Percentiles rank a stretch among this genome's conserved stretches.
Conservation (phyloP, 2,888 invertebrate genomes). For the Matsumyia berberina region DNA sequence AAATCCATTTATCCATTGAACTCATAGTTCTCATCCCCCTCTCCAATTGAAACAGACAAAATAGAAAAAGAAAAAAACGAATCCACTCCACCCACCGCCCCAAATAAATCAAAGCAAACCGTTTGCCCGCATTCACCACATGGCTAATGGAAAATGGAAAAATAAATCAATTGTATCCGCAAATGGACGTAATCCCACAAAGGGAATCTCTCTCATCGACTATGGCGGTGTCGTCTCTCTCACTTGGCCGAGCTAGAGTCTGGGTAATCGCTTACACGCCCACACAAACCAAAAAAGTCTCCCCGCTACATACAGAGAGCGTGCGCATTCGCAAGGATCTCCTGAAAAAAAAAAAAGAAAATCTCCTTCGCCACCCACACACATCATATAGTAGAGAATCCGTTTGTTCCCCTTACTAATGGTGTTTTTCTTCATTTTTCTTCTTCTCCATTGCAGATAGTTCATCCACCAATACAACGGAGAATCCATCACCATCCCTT, state of each 20-base stretch:
- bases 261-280: slow-evolving; percentile 48
- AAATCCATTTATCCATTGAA: slow-evolving; percentile 57
- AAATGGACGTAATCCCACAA: slow-evolving; percentile 58
- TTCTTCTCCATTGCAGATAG: slow-evolving; percentile 87
- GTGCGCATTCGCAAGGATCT: slow-evolving; percentile 54
- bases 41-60: not conserved
- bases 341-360: not conserved
- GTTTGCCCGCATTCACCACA: slow-evolving; percentile 37
- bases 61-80: not conserved
- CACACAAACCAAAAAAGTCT: slow-evolving; percentile 33
- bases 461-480: slow-evolving; percentile 89
- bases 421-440: slow-evolving; percentile 40
- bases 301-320: slow-evolving; percentile 31
- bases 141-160: slow-evolving; percentile 51
- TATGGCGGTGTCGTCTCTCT: slow-evolving; percentile 25
- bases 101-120: slow-evolving; percentile 62
- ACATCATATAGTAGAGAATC: too few relatives aligned
- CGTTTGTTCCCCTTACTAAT: slow-evolving; percentile 31
- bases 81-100: slow-evolving; percentile 3
- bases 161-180: slow-evolving; percentile 64
- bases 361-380: not conserved
- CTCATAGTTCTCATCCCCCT: slow-evolving; percentile 11
- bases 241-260: slow-evolving; percentile 25
- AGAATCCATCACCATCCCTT: slow-evolving; percentile 87
- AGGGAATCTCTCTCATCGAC: slow-evolving; percentile 31